Conservation (phyloP, 1,140 invertebrate genomes). For the Drosophila persimilis region DNA sequence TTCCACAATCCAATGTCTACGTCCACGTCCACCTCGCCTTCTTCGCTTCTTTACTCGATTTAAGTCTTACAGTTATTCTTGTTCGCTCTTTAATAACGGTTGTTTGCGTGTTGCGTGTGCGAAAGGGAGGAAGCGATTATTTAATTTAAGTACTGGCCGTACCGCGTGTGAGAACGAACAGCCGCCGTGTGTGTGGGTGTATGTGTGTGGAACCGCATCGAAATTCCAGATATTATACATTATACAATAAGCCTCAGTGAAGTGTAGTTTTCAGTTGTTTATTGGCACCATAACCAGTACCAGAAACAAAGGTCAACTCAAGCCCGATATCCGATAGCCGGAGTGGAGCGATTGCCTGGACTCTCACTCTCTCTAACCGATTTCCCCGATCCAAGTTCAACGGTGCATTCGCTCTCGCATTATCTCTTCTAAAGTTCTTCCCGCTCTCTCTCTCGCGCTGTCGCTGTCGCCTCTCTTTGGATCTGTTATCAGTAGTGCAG, state of each 20-base stretch:
- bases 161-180: constrained; percentile 22
- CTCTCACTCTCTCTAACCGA: too few species aligned
- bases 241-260: constrained; percentile 39
- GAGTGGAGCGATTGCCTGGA: too few species aligned
- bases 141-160: constrained; percentile 54
- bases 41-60: constrained; percentile 20
- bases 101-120: constrained; percentile 63
- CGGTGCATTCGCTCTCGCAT: too few species aligned
- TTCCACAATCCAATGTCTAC: constrained; percentile 1
- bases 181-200: background rate
- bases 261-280: constrained; percentile 18
- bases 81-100: constrained; percentile 55
- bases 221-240: constrained; percentile 22
- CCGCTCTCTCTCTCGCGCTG: too few species aligned
- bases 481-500: too few species aligned
- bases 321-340: too few species aligned
- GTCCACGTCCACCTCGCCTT: constrained; percentile 16
- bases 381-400: too few species aligned
- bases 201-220: constrained; percentile 22
- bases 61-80: constrained; percentile 45
- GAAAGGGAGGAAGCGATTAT: constrained; percentile 55
- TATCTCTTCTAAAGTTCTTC: too few species aligned
- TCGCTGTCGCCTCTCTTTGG: too few species aligned
- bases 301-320: too few species aligned
- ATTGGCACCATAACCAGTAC: too few species aligned